Percentiles rank a stretch among this genome's conserved stretches.
Evolutionary conservation across 2,113 vertebrate species (phyloP).

Genomic region (Pagrus major): DNA sequence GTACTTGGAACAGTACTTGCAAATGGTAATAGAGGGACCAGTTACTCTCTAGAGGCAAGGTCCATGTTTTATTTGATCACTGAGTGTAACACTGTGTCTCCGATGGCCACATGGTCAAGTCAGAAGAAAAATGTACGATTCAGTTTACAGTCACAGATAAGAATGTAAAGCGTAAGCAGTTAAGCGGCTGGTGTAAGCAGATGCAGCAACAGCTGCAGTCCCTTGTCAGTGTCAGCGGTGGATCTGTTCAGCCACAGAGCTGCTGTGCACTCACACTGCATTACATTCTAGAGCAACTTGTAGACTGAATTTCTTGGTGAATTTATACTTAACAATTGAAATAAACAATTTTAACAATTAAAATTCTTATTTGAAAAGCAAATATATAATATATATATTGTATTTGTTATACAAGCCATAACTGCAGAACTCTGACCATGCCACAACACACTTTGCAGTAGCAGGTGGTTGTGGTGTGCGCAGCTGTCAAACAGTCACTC

Average conservation of each 20-base stretch:
- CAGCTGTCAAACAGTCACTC: neutral
- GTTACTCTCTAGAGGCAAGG: neutral
- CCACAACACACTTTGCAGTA: neutral
- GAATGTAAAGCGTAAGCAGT: neutral
- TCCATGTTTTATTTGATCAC: neutral
- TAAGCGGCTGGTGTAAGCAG: neutral
- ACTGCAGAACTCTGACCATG: neutral
- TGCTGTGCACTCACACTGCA: neutral
- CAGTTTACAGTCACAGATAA: neutral
- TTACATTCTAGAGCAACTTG: neutral
- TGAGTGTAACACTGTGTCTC: neutral
- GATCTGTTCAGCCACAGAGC: neutral
- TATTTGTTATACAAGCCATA: neutral
- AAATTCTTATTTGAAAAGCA: too few species aligned
- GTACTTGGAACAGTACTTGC: neutral
- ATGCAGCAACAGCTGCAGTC: constrained; percentile 8
- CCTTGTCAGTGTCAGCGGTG: neutral
- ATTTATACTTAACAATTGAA: too few species aligned
- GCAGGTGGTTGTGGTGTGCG: neutral
- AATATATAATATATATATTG: neutral
- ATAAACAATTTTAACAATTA: too few species aligned
- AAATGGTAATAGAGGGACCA: neutral
- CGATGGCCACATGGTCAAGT: neutral
- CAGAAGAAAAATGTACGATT: neutral
- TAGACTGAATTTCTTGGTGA: neutral